Base-by-base conservation (phyloP, 2,113 vertebrate species). In the Cyanoderma ruficeps region DNA sequence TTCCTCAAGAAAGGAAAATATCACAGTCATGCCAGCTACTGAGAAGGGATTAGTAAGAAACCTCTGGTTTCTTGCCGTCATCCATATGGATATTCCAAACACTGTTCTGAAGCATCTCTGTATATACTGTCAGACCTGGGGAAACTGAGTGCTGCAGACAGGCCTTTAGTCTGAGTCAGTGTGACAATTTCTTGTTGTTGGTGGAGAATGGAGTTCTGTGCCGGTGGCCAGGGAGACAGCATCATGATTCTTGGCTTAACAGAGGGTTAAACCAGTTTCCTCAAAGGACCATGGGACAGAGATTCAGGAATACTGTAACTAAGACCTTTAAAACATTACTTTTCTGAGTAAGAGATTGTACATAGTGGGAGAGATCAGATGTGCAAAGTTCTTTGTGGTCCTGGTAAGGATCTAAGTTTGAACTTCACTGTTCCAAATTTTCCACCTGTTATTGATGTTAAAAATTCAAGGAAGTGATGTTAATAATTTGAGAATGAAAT, bases 401-500 rank as follows among this genome's bases (percentile, higher is more conserved):
- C 59, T 94, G 78, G 42, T 67, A 46, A 67, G 52, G 71, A 60
- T 92, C 75, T 67, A 59, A 78, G 78, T 75, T 86, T 80, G 42
- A 95, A 90, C 52, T 80, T 90, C 33, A 39, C 68, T 83, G 22
- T 59, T 96, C 75, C 53, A 94, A 74, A 90, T 96, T 89, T 96
- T 67, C 84, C 67, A 89, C 85, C 72, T 92, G 76, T 93, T 92
- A 89, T 47, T 94, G 59, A 75, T 77, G 79, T 94, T 91, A 94
- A 89, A 82, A 74, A 84, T 97, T 94, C 95, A 93, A 77, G 77
- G 69, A 94, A 92, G 35, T 50, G 55, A 64, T 85, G 85, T 64
- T 97, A 91, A 90, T 95, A 31, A 71, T 96, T 92, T 77, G 69
- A 86, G 94, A 96, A 81, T 41, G 90, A 96, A 82, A 42, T 86